Percentiles rank a stretch among this genome's conserved stretches.
Evolutionary conservation across 2,888 invertebrate species (phyloP).

Genomic region (Synanthedon andrenaeformis): DNA sequence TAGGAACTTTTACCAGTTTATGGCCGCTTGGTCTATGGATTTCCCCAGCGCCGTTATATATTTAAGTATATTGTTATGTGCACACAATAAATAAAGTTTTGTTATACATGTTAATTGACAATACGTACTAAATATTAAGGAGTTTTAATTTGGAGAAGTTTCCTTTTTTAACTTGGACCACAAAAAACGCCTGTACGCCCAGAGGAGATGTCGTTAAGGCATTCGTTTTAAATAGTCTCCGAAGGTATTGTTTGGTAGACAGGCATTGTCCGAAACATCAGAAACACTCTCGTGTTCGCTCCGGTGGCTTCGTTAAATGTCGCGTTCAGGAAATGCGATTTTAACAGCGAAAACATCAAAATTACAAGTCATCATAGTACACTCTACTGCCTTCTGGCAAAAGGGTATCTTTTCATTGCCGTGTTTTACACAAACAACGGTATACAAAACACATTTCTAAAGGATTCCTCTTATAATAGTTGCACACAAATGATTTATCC

Average conservation of each 20-base stretch:
- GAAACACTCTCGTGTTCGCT: conserved; percentile 49
- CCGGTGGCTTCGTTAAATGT: conserved; percentile 50
- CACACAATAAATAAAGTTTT: too few relatives aligned
- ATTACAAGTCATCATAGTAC: conserved; percentile 62
- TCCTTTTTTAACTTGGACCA: background rate
- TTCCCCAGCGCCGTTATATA: too few relatives aligned
- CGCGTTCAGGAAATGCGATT: conserved; percentile 65
- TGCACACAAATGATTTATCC: background rate
- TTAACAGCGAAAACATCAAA: conserved; percentile 65
- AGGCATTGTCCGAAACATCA: conserved; percentile 44
- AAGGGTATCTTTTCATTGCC: conserved; percentile 57
- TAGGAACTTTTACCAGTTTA: too few relatives aligned
- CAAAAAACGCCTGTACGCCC: conserved; percentile 17
- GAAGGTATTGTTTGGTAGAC: conserved; percentile 47
- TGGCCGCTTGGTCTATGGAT: too few relatives aligned
- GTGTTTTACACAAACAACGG: conserved; percentile 46
- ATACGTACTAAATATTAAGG: too few relatives aligned
- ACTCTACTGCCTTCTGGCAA: conserved; percentile 59
- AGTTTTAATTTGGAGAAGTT: too few relatives aligned
- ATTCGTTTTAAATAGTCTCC: conserved; percentile 58
- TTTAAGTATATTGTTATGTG: too few relatives aligned
- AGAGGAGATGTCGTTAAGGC: conserved; percentile 44
- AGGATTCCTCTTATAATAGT: conserved; percentile 12
- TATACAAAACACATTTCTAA: conserved; percentile 25
- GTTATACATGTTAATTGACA: too few relatives aligned